phyloP scores from a whole-genome alignment of 1,140 invertebrate species.

The Nixonia krombeini region DNA sequence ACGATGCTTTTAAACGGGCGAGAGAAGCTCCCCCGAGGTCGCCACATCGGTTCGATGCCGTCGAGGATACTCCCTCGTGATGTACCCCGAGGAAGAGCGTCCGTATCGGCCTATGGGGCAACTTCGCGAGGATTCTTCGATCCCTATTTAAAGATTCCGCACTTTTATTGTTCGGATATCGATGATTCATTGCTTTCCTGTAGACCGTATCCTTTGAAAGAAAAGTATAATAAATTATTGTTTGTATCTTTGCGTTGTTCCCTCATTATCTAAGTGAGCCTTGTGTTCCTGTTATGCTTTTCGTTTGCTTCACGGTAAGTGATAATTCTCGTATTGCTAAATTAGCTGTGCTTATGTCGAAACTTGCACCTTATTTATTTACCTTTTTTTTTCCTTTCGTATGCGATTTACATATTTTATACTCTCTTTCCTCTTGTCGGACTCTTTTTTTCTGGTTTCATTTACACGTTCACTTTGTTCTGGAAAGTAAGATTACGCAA shows the following conservation, averaged over 20 bases:
- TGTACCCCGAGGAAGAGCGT: slow-evolving; percentile 10
- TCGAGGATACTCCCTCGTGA: neutral
- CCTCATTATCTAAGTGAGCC: slow-evolving; percentile 46
- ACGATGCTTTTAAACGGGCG: slow-evolving; percentile 51
- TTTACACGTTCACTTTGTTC: too few relatives aligned
- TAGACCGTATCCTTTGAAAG: slow-evolving; percentile 66
- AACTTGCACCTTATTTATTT: slow-evolving; percentile 17
- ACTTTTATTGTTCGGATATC: slow-evolving; percentile 62
- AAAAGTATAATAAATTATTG: slow-evolving; percentile 71
- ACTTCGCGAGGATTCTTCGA: slow-evolving; percentile 27
- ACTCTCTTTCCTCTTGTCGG: slow-evolving; percentile 1
- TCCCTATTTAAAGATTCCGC: slow-evolving; percentile 52
- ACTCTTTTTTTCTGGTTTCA: neutral
- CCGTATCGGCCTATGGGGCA: slow-evolving; percentile 16
- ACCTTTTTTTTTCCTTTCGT: too few relatives aligned
- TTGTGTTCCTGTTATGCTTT: slow-evolving; percentile 53
- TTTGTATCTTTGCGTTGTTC: slow-evolving; percentile 65
- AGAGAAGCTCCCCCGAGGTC: slow-evolving; percentile 50
- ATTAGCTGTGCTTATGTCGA: slow-evolving; percentile 39
- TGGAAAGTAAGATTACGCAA: too few relatives aligned
- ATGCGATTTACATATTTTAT: slow-evolving; percentile 8
- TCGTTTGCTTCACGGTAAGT: slow-evolving; percentile 63
- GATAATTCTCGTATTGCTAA: slow-evolving; percentile 42
- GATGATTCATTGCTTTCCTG: slow-evolving; percentile 68
- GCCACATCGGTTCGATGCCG: slow-evolving; percentile 15